phyloP scores from a whole-genome alignment of 1,140 invertebrate species.

The Trachymyrmex septentrionalis region DNA sequence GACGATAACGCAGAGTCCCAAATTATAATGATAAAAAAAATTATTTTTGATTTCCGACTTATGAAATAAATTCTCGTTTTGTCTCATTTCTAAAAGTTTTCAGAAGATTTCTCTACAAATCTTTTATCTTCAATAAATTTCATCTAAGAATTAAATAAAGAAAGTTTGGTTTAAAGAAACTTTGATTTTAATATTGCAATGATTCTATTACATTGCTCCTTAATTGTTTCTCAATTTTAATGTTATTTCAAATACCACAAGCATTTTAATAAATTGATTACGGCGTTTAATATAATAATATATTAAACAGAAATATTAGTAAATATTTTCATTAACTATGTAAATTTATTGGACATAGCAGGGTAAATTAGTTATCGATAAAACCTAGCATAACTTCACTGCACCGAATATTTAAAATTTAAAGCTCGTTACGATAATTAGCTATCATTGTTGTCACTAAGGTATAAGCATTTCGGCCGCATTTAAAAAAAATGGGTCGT shows the following conservation, averaged over 20 bases:
- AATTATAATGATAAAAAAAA: too few relatives aligned
- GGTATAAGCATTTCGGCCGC: constrained; percentile 3
- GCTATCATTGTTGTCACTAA: constrained; percentile 17
- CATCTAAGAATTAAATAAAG: neutral
- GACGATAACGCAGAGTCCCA: too few relatives aligned
- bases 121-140: constrained; percentile 1
- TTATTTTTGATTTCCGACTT: too few relatives aligned
- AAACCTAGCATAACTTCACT: neutral
- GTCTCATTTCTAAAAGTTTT: too few relatives aligned
- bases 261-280: constrained; percentile 1
- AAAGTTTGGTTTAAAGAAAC: too few relatives aligned
- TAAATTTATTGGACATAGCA: neutral
- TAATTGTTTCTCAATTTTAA: neutral
- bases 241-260: neutral
- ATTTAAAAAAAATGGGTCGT: constrained; percentile 28
- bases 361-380: constrained; percentile 13
- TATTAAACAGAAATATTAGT: neutral
- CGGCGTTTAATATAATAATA: neutral
- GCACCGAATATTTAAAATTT: constrained; percentile 21
- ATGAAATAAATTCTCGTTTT: too few relatives aligned
- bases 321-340: constrained; percentile 4
- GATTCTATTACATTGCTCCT: too few relatives aligned
- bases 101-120: neutral
- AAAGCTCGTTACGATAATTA: neutral
- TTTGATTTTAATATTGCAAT: neutral